Conservation (phyloP, 2,113 vertebrate species). For the Donacobius atricapilla region DNA sequence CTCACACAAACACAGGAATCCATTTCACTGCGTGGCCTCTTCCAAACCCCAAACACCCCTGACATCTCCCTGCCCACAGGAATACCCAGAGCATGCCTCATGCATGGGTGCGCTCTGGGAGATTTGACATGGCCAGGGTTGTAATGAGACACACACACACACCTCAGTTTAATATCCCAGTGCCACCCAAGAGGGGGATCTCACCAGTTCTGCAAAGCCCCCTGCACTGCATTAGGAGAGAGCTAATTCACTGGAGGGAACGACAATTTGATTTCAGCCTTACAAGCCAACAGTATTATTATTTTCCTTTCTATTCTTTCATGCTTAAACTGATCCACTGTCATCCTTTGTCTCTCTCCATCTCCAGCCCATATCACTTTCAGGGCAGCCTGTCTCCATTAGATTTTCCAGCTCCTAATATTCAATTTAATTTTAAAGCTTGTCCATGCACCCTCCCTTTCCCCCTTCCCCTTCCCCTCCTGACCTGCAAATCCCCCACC, state of each 20-base stretch:
- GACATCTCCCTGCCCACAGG: background rate
- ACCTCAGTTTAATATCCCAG: background rate
- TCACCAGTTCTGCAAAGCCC: background rate
- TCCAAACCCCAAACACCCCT: background rate
- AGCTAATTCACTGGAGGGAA: slow-evolving; percentile 51
- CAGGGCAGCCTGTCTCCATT: slow-evolving; percentile 23
- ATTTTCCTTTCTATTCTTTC: slow-evolving; percentile 41
- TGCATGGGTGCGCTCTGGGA: background rate
- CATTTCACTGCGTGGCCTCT: background rate
- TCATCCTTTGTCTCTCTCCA: slow-evolving; percentile 41
- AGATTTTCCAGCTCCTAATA: slow-evolving; percentile 58
- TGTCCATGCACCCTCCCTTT: background rate
- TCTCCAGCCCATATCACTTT: background rate
- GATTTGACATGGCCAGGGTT: background rate
- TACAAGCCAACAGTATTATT: slow-evolving; percentile 50
- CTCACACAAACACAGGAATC: background rate
- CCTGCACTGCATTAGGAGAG: background rate
- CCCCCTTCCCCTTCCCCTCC: background rate
- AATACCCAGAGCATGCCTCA: background rate
- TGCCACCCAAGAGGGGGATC: background rate
- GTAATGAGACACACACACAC: background rate
- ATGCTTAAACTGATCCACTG: slow-evolving; percentile 48
- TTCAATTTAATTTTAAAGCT: slow-evolving; percentile 64
- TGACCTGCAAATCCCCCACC: background rate
- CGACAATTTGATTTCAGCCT: slow-evolving; percentile 58